Evolutionary conservation across 1,140 invertebrate species (phyloP).

Genomic region (Nephila pilipes): DNA sequence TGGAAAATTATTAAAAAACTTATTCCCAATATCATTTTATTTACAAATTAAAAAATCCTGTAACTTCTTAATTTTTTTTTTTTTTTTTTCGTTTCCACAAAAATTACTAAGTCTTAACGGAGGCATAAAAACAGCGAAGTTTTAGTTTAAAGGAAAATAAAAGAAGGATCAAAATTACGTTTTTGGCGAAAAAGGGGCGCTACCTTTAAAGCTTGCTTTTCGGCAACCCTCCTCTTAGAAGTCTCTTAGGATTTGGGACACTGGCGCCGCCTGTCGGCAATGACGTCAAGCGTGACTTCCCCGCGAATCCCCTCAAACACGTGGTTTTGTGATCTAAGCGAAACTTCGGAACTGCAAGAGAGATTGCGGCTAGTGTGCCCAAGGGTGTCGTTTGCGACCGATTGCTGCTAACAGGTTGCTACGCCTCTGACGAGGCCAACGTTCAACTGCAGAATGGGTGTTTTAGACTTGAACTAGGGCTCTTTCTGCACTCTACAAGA

Average conservation of each 20-base stretch:
- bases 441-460: conserved; percentile 14
- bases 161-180: neutral
- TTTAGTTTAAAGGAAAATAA: too few relatives aligned
- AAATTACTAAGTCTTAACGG: too few relatives aligned
- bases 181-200: conserved; percentile 60
- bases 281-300: conserved; percentile 63
- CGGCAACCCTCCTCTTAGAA: conserved; percentile 48
- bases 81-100: too few relatives aligned
- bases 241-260: conserved; percentile 53
- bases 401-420: conserved; percentile 63
- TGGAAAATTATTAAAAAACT: too few relatives aligned
- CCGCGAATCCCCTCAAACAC: conserved; percentile 45
- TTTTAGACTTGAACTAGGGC: conserved; percentile 1
- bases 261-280: conserved; percentile 54
- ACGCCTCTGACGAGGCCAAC: neutral
- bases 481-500: neutral
- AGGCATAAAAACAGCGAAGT: too few relatives aligned
- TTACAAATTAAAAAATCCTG: too few relatives aligned
- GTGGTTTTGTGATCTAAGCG: conserved; percentile 63
- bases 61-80: too few relatives aligned
- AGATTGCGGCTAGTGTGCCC: conserved; percentile 45
- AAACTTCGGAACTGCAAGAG: conserved; percentile 55
- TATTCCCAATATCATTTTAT: too few relatives aligned
- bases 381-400: conserved; percentile 65
- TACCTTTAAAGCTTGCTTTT: neutral